Evolutionary conservation across 92 coral and sea anemone genomes (phyloP).

Genomic region (Phenganax stokvisi): DNA sequence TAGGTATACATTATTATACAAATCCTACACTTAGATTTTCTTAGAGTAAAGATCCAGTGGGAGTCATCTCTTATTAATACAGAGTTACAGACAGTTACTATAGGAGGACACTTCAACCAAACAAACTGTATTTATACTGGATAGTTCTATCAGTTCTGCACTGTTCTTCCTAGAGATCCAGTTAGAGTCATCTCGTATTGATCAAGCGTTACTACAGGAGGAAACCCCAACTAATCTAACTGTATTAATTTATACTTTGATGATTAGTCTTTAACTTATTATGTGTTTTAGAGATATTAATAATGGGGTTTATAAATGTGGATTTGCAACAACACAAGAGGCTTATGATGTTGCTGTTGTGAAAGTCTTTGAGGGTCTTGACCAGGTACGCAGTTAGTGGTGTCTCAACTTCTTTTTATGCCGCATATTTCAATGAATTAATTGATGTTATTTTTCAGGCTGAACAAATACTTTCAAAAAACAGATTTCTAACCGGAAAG

Average conservation of each 20-base stretch:
- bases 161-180: too few relatives aligned
- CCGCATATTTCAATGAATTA: not conserved
- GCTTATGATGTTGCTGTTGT: constrained; percentile 73
- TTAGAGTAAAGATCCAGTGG: too few relatives aligned
- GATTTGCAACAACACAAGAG: constrained; percentile 73
- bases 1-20: constrained; percentile 47
- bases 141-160: too few relatives aligned
- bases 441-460: constrained; percentile 37
- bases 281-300: constrained; percentile 55
- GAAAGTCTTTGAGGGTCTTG: constrained; percentile 60
- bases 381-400: constrained; percentile 42
- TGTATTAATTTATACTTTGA: not conserved
- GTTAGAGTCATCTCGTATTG: too few relatives aligned
- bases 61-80: too few relatives aligned
- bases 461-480: constrained; percentile 61
- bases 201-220: too few relatives aligned
- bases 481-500: constrained; percentile 69
- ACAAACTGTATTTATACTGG: too few relatives aligned
- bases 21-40: too few relatives aligned
- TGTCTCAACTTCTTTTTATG: too few relatives aligned
- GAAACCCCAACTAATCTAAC: not conserved
- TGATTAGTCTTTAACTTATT: not conserved
- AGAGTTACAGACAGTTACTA: too few relatives aligned
- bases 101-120: too few relatives aligned
- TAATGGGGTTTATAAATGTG: constrained; percentile 84